These are phyloP conservation scores for Brachypodius melanocephalos DNA, from an alignment of 2,113 vertebrate genomes.

Conservation along the genomic window DNA sequence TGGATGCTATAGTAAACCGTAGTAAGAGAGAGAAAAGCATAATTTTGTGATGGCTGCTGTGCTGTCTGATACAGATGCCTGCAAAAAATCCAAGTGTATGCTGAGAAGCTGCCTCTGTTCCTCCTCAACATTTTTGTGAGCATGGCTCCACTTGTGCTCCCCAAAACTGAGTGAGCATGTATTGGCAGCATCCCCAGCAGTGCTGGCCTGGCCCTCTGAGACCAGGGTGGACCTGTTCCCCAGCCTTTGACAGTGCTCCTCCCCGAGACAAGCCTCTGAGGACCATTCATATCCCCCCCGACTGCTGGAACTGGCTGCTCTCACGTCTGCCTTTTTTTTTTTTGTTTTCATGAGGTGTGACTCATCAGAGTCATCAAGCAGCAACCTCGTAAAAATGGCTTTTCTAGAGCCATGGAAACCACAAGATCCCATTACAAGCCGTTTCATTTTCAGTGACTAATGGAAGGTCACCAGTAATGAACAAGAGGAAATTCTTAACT, in stretches of 20 bases:
- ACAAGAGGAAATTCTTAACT: slow-evolving; percentile 47
- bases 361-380: slow-evolving; percentile 15
- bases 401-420: slow-evolving; percentile 40
- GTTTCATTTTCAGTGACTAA: slow-evolving; percentile 19
- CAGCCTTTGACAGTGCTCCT: background rate
- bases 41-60: background rate
- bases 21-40: background rate
- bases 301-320: background rate
- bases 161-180: fast-evolving
- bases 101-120: background rate
- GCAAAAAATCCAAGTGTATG: background rate
- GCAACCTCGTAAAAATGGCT: slow-evolving; percentile 27
- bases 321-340: background rate
- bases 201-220: background rate
- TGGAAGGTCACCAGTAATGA: slow-evolving; percentile 13
- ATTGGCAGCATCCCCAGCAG: background rate
- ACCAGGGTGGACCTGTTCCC: background rate
- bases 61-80: background rate
- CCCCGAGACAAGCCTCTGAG: background rate
- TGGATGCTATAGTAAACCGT: background rate
- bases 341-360: slow-evolving; percentile 7
- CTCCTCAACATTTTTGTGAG: background rate
- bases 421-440: slow-evolving; percentile 21
- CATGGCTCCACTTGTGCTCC: background rate
- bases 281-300: fast-evolving